Base-by-base conservation (phyloP, 2,797 vertebrate species). In the Takifugu rubripes region DNA sequence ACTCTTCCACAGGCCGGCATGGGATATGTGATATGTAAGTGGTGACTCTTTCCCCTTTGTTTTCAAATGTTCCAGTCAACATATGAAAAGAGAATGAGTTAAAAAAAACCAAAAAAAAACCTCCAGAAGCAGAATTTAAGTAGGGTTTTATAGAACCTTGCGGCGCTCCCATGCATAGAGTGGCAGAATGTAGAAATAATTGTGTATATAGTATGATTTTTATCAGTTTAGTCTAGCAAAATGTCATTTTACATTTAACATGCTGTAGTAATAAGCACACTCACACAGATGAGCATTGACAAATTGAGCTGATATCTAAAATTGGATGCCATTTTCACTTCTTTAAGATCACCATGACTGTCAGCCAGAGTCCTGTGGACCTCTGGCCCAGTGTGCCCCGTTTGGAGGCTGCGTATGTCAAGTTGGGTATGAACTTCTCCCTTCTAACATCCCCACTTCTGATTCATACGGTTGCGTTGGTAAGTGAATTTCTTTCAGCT, bases 401-500 rank as follows among this genome's bases (percentile, higher is more conserved):
- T 1, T 0, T 0, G 83, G 80, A 42, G 77, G 70, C 8, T 86
- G 84, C 43, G 0, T 1, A 8, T 86, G 82, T 65, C 2, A 66
- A 2, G 0, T 45, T 25, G 81, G 85, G 3, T 75, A 75, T 59
- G 56, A 25, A 63, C 31, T 78, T 1, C 61, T 59, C 5, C 1
- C 45, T 1, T 0, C 0, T 9, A 15, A 62, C 27, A 1, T 5
- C 10, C 75, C 80, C 3, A 36, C 55, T 24, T 0, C 21, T 2
- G 54, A 60, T 3, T 72, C 80, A 14, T 87, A 75, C 21, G 78
- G 70, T 25, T 87, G 85, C 31, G 7, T 29, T 54, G 85, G 85
- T 82, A 64, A 69, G 48, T 31, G 21, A 0, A 25, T 16, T 25
- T 46, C 10, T 49, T 24, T 25, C 2, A 15, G 15, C 15, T 25